Conservation (phyloP, 2,113 vertebrate species). For the Salvelinus alpinus region DNA sequence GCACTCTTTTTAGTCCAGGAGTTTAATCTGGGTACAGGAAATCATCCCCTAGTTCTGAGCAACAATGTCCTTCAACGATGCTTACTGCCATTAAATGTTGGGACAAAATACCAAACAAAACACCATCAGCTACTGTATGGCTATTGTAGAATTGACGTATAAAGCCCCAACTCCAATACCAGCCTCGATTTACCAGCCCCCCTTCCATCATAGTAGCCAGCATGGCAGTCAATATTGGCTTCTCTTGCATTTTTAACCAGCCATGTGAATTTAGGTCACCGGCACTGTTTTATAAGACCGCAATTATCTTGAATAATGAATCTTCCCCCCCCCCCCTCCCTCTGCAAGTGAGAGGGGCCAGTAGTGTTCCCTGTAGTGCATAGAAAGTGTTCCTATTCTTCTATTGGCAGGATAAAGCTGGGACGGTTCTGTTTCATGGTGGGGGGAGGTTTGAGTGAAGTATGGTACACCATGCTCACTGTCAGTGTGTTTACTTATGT, state of each 20-base stretch:
- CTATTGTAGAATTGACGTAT: no score
- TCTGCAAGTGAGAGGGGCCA: background rate
- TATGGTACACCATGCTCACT: background rate
- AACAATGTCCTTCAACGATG: no score
- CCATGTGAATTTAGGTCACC: constrained; percentile 3
- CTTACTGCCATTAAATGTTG: no score
- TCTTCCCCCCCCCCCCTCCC: background rate
- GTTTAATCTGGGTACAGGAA: no score
- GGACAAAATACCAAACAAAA: no score
- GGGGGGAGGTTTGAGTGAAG: background rate
- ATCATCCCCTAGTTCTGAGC: no score
- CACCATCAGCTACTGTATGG: no score
- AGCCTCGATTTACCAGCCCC: background rate
- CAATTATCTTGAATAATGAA: constrained; percentile 13
- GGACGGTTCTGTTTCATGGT: background rate
- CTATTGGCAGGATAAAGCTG: background rate
- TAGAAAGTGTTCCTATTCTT: background rate
- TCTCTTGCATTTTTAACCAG: constrained; percentile 10
- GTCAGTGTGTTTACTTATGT: background rate
- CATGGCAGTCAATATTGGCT: background rate
- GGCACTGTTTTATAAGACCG: background rate
- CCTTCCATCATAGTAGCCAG: background rate
- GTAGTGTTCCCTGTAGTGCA: background rate
- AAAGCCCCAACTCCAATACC: background rate
- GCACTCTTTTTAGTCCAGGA: no score